Evolutionary conservation across 1,140 invertebrate species (phyloP), one percentile per base, ranked within the genome.

Genomic region (Heliconius eleuchia): DNA sequence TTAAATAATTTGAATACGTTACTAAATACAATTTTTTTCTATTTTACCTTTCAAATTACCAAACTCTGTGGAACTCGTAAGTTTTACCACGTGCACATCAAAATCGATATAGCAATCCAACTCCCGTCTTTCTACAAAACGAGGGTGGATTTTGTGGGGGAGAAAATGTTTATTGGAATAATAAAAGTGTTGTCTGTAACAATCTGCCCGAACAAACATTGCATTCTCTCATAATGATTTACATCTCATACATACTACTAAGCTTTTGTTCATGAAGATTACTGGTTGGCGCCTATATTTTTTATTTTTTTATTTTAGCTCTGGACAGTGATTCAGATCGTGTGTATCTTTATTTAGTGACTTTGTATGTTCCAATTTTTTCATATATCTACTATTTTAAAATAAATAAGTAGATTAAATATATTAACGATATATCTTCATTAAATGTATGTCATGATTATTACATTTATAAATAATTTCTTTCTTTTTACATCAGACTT

Each of bases 31-130:
- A 66, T 0, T 5, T 30, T 66, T 66, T 66, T 13, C 13, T 16
- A 30, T 30, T 23, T 66, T 66, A 23, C 23, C 30, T 16, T 8
- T 66, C 19, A 66, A 66, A 27, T 66, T 13, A 66, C 13, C 11
- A 66, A 66, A 66, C 60, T 57, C 2, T 66, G 60, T 66, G 4
- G 30, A 66, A 66, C 60, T 66, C 27, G 72, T 50, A 72, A 6
- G 70, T 77, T 16, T 9, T 37, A 57, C 52, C 81, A 79, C 83
- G 79, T 84, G 82, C 81, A 84, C 74, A 72, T 60, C 23, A 83
- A 88, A 91, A 90, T 90, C 86, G 87, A 91, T 90, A 83, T 77
- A 55, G 80, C 80, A 88, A 87, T 85, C 86, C 81, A 87, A 86
- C 83, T 87, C 86, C 83, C 81, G 76, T 81, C 82, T 82, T 79